phyloP scores from a whole-genome alignment of 2,888 invertebrate species.

The Allolobophora icterica region DNA sequence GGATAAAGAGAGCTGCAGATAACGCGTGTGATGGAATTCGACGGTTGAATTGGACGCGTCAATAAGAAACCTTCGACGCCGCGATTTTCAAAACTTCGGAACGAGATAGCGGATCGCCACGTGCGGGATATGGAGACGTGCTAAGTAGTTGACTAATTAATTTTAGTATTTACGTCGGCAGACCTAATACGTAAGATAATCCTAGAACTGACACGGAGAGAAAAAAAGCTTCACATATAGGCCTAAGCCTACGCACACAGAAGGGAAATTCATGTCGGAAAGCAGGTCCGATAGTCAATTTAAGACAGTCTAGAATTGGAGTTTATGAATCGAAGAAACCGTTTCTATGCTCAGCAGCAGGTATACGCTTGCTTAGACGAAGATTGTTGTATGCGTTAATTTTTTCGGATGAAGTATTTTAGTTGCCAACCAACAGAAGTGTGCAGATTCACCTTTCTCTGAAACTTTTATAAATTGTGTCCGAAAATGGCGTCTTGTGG shows the following conservation, averaged over 20 bases:
- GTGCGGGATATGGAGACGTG: not conserved
- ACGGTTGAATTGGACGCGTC: not conserved
- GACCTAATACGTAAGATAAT: not conserved
- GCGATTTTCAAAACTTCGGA: not conserved
- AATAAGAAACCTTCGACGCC: not conserved
- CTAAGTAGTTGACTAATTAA: not conserved
- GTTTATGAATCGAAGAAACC: too few species aligned
- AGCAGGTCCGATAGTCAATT: not conserved
- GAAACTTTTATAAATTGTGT: not conserved
- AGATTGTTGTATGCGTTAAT: not conserved
- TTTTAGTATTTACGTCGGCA: not conserved
- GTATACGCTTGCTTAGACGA: not conserved
- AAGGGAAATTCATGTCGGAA: not conserved
- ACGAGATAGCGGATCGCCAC: not conserved
- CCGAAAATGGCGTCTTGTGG: not conserved
- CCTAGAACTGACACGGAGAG: not conserved
- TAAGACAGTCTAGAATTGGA: not conserved
- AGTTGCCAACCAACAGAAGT: not conserved
- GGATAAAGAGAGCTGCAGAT: conserved; percentile 9
- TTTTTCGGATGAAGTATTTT: too few species aligned
- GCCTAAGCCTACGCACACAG: not conserved
- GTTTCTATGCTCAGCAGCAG: too few species aligned
- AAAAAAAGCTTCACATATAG: not conserved
- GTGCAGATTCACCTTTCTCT: not conserved
- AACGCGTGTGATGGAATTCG: conserved; percentile 12